phyloP scores from a whole-genome alignment of 2,888 invertebrate species.

The Notodonta dromedarius region DNA sequence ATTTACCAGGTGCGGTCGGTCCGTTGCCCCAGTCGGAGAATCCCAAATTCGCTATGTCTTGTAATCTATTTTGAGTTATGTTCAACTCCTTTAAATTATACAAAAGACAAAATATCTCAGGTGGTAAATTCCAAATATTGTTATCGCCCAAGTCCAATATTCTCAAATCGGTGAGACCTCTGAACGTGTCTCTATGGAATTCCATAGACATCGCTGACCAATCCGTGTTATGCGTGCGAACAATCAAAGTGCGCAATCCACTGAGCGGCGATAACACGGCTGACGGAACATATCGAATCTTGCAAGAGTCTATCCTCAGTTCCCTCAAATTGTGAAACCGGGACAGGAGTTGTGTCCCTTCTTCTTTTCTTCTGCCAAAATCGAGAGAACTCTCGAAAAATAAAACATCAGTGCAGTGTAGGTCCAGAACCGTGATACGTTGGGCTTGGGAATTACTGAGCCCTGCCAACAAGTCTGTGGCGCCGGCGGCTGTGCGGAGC shows the following conservation, averaged over 20 bases:
- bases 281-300: conserved; percentile 89
- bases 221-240: conserved; percentile 91
- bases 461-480: conserved; percentile 86
- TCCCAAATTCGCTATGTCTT: conserved; percentile 90
- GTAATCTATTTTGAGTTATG: conserved; percentile 90
- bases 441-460: conserved; percentile 87
- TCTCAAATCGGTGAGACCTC: conserved; percentile 87
- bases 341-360: conserved; percentile 83
- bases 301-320: conserved; percentile 90
- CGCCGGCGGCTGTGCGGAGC: conserved; percentile 87
- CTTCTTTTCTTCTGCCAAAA: conserved; percentile 80
- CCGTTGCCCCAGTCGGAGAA: conserved; percentile 90
- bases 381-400: conserved; percentile 89
- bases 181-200: conserved; percentile 88
- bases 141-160: conserved; percentile 89
- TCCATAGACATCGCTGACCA: conserved; percentile 92
- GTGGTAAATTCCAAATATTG: conserved; percentile 90
- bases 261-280: conserved; percentile 87
- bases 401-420: conserved; percentile 89
- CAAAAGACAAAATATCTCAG: conserved; percentile 89
- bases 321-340: conserved; percentile 87
- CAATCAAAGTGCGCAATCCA: conserved; percentile 86
- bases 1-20: conserved; percentile 86
- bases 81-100: conserved; percentile 88
- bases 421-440: conserved; percentile 86